phyloP scores from a whole-genome alignment of 1,140 invertebrate genomes.

The Pissodes strobi region DNA sequence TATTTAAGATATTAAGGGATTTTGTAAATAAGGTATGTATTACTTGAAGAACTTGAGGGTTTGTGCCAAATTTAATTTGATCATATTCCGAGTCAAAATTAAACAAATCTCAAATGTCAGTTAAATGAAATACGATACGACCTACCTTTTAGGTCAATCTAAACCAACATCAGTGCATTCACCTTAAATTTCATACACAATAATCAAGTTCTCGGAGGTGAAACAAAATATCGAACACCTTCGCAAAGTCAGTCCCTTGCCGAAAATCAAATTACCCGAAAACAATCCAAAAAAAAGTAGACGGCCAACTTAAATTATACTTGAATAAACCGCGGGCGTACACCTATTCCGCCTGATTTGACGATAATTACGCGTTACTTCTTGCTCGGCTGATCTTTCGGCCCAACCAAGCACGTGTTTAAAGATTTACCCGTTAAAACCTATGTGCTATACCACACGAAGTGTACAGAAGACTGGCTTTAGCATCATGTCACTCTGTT shows the following conservation, averaged over 20 bases:
- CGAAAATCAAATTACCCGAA: conserved; percentile 26
- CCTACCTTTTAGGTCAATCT: conserved; percentile 9
- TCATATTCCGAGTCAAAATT: background rate
- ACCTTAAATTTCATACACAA: background rate
- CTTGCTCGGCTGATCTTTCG: conserved; percentile 39
- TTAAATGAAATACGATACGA: background rate
- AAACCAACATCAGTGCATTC: background rate
- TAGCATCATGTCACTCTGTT: conserved; percentile 51
- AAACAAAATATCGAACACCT: background rate
- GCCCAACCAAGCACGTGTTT: conserved; percentile 45
- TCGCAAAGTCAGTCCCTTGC: conserved; percentile 18
- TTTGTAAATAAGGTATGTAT: too few species aligned
- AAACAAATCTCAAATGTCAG: background rate
- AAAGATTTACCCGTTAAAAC: conserved; percentile 33
- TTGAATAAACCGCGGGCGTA: conserved; percentile 44
- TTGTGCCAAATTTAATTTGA: background rate
- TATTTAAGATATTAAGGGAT: too few species aligned
- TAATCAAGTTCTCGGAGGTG: background rate
- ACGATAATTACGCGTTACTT: conserved; percentile 48
- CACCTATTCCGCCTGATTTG: conserved; percentile 50
- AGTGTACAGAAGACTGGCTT: conserved; percentile 54
- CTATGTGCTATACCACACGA: conserved; percentile 51
- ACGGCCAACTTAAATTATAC: conserved; percentile 30
- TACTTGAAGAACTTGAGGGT: too few species aligned
- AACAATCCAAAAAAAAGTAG: conserved; percentile 30